Evolutionary conservation across 2,113 vertebrate species (phyloP).

Genomic region (Rhinoderma darwinii): DNA sequence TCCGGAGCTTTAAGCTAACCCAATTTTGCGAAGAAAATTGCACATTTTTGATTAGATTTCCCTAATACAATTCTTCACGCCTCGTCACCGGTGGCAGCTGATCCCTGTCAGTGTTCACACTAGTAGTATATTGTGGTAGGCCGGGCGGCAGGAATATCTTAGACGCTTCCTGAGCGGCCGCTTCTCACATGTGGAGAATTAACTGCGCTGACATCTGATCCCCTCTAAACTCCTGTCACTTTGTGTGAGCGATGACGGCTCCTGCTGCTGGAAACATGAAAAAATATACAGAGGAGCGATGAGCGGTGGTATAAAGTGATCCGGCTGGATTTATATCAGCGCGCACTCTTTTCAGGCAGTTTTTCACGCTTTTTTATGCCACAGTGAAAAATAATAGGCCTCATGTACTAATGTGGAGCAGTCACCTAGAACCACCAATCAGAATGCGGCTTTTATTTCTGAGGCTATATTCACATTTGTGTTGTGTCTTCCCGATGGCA

Average conservation of each 20-base stretch:
- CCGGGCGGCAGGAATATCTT: neutral
- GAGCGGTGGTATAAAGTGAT: neutral
- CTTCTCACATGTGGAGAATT: neutral
- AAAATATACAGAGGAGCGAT: neutral
- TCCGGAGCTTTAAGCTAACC: too few relatives aligned
- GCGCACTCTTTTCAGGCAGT: too few relatives aligned
- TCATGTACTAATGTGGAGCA: too few relatives aligned
- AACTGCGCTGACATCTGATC: constrained; percentile 14
- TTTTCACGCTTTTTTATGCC: neutral
- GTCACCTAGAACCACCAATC: too few relatives aligned
- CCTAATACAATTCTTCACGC: neutral
- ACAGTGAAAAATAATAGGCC: too few relatives aligned
- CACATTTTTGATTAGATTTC: too few relatives aligned
- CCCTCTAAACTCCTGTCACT: constrained; percentile 4
- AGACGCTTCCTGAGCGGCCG: neutral
- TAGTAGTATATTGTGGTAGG: neutral
- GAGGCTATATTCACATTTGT: too few relatives aligned
- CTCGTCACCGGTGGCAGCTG: neutral
- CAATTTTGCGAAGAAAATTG: too few relatives aligned
- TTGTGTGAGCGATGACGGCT: neutral
- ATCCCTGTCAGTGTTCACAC: neutral
- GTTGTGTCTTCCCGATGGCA: too few relatives aligned
- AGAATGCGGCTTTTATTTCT: too few relatives aligned
- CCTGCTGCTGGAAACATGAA: neutral
- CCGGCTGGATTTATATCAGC: neutral